Percentiles rank a stretch among this genome's conserved stretches.
Conservation (phyloP, 2,113 vertebrate species). For the Clarias gariepinus region DNA sequence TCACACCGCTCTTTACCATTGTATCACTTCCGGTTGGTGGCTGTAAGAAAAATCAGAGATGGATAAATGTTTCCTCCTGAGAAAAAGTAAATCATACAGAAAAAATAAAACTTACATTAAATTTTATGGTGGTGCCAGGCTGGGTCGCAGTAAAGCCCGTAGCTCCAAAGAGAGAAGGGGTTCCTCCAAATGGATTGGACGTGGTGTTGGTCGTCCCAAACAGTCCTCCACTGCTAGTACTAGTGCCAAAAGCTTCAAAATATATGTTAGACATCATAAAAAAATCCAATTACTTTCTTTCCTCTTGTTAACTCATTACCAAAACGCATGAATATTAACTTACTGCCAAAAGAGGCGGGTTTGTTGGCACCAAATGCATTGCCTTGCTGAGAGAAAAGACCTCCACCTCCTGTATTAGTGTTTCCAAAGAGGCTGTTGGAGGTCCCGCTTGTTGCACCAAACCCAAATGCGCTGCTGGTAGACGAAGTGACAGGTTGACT, state of each 20-base stretch:
- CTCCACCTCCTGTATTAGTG: conserved; percentile 77
- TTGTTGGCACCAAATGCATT: conserved; percentile 95
- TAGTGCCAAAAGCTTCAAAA: conserved; percentile 86
- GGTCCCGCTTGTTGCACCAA: conserved; percentile 82
- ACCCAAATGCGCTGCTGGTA: conserved; percentile 88
- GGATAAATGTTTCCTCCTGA: not conserved
- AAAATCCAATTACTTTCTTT: not conserved
- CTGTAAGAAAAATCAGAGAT: conserved; percentile 61
- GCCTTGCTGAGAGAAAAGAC: conserved; percentile 90
- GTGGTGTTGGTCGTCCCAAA: conserved; percentile 91
- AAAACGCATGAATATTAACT: conserved; percentile 58
- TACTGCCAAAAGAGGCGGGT: conserved; percentile 88
- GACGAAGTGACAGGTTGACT: conserved; percentile 91
- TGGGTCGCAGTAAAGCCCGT: conserved; percentile 85
- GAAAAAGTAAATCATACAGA: not conserved
- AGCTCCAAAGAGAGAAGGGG: conserved; percentile 86
- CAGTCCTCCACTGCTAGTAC: conserved; percentile 87
- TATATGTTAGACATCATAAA: not conserved
- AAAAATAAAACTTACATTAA: conserved; percentile 80
- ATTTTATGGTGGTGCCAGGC: conserved; percentile 88
- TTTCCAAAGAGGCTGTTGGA: conserved; percentile 88
- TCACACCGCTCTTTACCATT: conserved; percentile 94
- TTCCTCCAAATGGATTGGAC: conserved; percentile 90
- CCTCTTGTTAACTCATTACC: not conserved
- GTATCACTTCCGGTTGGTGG: conserved; percentile 91